These are phyloP conservation scores for Cephus pulcher DNA, from an alignment of 2,888 invertebrate species.

Conservation along the genomic window DNA sequence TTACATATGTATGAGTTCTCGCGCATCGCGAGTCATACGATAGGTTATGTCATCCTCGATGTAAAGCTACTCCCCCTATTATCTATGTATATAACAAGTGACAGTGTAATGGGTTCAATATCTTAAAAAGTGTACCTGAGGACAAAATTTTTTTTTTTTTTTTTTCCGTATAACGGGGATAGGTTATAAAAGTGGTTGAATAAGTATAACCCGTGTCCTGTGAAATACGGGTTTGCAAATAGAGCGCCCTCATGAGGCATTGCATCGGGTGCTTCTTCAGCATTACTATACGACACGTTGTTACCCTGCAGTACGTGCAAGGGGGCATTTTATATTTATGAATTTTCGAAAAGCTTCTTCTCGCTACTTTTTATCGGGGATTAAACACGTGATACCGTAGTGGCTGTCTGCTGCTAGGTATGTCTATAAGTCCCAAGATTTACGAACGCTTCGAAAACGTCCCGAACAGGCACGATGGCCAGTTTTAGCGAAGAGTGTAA, in stretches of 20 bases:
- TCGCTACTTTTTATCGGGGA: neutral
- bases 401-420: neutral
- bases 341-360: too few relatives aligned
- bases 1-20: neutral
- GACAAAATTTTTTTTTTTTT: neutral
- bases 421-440: neutral
- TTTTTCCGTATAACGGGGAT: neutral
- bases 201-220: neutral
- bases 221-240: neutral
- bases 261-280: neutral
- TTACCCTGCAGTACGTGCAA: neutral
- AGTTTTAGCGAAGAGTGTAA: neutral
- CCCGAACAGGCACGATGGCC: neutral
- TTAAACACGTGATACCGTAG: neutral
- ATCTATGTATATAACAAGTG: too few relatives aligned
- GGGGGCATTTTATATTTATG: too few relatives aligned
- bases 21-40: neutral
- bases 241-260: neutral
- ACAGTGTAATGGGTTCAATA: neutral
- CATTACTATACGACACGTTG: neutral
- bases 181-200: neutral
- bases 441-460: neutral
- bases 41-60: neutral
- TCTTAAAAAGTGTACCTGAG: neutral
- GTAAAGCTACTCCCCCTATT: neutral